Evolutionary conservation across 2,113 vertebrate species (phyloP).

Genomic region (Oryzias woworae): DNA sequence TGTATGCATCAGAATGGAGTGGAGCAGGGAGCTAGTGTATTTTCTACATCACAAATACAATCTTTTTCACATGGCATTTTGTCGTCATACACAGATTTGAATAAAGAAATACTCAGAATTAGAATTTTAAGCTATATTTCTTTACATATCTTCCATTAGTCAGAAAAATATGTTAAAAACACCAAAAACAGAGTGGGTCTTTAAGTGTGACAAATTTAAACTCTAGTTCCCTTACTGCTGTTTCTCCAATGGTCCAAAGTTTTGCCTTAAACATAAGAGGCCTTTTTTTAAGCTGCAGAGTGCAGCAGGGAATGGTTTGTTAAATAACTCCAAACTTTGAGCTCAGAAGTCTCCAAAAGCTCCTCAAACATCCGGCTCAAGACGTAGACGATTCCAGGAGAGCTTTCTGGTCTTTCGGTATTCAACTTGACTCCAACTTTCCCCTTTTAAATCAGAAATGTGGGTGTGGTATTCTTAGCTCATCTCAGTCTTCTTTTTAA

Average conservation of each 20-base stretch:
- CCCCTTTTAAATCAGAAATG: conserved; percentile 39
- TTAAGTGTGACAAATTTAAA: conserved; percentile 18
- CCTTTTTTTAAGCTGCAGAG: conserved; percentile 27
- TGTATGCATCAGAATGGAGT: too few species aligned
- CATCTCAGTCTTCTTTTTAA: conserved; percentile 24
- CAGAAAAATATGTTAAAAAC: too few species aligned
- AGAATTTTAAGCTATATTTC: too few species aligned
- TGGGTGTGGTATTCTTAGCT: conserved; percentile 41
- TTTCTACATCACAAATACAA: too few species aligned
- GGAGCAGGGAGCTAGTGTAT: too few species aligned
- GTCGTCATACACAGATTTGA: too few species aligned
- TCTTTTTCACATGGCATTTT: too few species aligned
- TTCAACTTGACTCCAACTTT: conserved; percentile 48
- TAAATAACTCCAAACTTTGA: conserved; percentile 54
- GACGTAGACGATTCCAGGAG: conserved; percentile 37
- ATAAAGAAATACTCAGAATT: too few species aligned
- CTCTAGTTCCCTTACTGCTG: conserved; percentile 41
- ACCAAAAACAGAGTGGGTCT: too few species aligned
- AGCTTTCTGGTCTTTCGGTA: conserved; percentile 37
- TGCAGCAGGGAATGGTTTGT: conserved; percentile 49
- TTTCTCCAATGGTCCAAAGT: conserved; percentile 40
- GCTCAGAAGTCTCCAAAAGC: conserved; percentile 20
- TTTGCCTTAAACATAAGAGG: conserved; percentile 37
- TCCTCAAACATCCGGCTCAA: conserved; percentile 32
- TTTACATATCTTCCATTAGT: too few species aligned